Conservation (phyloP, 2,113 vertebrate species). For the Sebastes schlegelii region DNA sequence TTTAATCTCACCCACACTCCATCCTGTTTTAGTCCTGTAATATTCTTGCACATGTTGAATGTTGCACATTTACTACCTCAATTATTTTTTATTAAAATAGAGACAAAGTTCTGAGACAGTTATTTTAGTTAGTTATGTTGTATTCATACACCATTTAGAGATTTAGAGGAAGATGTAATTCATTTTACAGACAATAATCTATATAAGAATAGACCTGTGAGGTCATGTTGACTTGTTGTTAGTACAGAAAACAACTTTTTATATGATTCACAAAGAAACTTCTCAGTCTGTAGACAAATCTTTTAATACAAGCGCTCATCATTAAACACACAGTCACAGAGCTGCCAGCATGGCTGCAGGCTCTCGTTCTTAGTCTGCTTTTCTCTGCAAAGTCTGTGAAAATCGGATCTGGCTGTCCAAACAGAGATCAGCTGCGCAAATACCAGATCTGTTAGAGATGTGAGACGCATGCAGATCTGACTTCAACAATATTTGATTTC, state of each 20-base stretch:
- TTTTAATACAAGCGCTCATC: background rate
- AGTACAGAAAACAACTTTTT: background rate
- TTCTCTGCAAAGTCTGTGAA: background rate
- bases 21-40: too few relatives aligned
- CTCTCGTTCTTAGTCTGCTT: constrained; percentile 5
- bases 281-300: background rate
- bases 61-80: too few relatives aligned
- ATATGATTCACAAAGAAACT: background rate
- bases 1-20: too few relatives aligned
- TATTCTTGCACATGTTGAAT: too few relatives aligned
- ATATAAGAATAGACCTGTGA: background rate
- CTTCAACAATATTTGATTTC: constrained; percentile 6
- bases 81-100: too few relatives aligned
- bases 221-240: background rate
- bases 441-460: constrained; percentile 9
- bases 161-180: background rate
- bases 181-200: background rate
- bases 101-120: too few relatives aligned
- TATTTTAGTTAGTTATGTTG: too few relatives aligned
- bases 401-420: constrained; percentile 1
- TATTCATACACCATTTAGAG: background rate
- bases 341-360: background rate
- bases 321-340: background rate
- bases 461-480: background rate
- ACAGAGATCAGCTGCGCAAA: constrained; percentile 26